phyloP scores from a whole-genome alignment of 2,113 vertebrate species.

The Tragelaphus strepsiceros region DNA sequence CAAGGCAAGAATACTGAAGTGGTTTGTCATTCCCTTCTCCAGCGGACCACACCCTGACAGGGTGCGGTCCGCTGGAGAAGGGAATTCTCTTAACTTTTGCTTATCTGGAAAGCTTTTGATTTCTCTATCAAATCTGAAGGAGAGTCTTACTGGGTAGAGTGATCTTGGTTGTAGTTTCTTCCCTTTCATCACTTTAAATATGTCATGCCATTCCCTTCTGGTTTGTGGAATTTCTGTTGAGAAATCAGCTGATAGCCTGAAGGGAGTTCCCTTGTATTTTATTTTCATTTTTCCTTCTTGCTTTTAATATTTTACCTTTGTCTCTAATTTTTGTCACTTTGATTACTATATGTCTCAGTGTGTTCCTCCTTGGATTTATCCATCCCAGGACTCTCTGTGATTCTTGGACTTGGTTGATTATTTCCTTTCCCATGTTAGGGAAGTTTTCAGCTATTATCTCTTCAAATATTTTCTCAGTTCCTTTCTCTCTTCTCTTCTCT shows the following conservation, averaged over 20 bases:
- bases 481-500: neutral
- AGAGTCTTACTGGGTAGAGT: neutral
- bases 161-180: neutral
- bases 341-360: neutral
- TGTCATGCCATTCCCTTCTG: neutral
- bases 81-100: neutral
- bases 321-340: neutral
- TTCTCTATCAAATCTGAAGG: neutral
- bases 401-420: neutral
- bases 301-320: neutral
- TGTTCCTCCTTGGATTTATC: neutral
- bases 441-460: neutral
- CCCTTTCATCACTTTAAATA: neutral
- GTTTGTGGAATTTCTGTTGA: neutral
- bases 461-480: neutral
- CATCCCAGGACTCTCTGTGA: neutral
- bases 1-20: too few relatives aligned
- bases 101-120: neutral
- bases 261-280: neutral
- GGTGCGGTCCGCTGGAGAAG: too few relatives aligned
- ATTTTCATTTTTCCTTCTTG: neutral
- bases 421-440: neutral
- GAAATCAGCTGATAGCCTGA: neutral
- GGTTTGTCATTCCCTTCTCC: too few relatives aligned
- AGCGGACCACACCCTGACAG: too few relatives aligned